Base-by-base conservation (phyloP, 1,140 invertebrate species). In the Caenorhabditis elegans region DNA sequence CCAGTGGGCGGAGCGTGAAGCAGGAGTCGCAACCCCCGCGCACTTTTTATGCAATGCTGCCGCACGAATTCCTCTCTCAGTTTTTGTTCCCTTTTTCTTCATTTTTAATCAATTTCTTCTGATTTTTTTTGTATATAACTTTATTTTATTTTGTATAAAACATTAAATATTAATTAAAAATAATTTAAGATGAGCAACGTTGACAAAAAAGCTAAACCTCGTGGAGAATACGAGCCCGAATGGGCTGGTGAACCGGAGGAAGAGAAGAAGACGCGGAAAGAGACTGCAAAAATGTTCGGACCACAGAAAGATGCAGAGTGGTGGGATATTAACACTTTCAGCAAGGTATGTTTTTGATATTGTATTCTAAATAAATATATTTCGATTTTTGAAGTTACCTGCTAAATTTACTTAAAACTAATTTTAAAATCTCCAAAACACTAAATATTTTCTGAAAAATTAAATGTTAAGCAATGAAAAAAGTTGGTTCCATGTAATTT, bases 291-390 rank as follows among this genome's bases (percentile, higher is more conserved):
- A 46, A 24, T 48, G 15, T 83, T 83, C 34, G 82, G 82, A 26
- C 47, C 79, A 10, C 31, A 80, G 8, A 89, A 89, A 76, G 79
- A 91, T 91, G 51, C 91, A 87, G 75, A 90, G 88, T 84, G 91
- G 90, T 83, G 92, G 92, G 92, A 95, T 96, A 92, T 94, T 97
- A 83, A 95, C 95, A 1, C 92, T 93, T 98, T 98, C 89, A 94
- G 93, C 77, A 93, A 93, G 76, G 82, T 79, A 24, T 8, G 26
- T 49, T 53, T 53, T 34, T 78, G 3, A 28, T n/a, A 15, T 28
- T 49, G 17, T 51, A 17, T 51, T 13, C 6, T n/a, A 34, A 10
- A 31, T 34, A n/a, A 34, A 19, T 36, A 36, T 34, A 17, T 75
- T 31, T 10, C n/a, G n/a, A n/a, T n/a, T n/a, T n/a, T n/a, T n/a